A percentile compares a stretch with the other conserved stretches of the same genome.
phyloP scores from a whole-genome alignment of 2,797 vertebrate genomes.

The Muscicapa striata region DNA sequence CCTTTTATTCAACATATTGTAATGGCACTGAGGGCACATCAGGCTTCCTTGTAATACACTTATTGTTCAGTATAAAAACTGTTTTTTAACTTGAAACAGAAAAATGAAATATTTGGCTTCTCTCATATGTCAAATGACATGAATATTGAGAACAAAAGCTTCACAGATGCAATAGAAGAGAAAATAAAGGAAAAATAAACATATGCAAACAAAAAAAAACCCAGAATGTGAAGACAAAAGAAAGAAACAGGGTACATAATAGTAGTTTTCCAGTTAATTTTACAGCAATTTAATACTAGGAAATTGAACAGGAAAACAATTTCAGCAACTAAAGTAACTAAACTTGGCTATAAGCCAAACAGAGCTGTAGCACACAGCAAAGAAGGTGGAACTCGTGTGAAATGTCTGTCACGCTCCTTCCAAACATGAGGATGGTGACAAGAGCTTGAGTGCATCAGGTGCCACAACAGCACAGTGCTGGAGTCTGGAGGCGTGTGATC shows the following conservation, averaged over 20 bases:
- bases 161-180: not conserved
- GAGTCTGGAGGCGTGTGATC: not conserved
- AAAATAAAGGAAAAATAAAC: conserved; percentile 50
- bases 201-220: not conserved
- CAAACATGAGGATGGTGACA: not conserved
- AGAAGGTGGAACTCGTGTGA: conserved; percentile 3
- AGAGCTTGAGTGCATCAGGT: not conserved
- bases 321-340: conserved; percentile 38
- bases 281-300: conserved; percentile 43
- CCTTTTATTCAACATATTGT: conserved; percentile 44
- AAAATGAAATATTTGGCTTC: conserved; percentile 42
- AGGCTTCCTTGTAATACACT: conserved; percentile 48
- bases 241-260: conserved; percentile 22
- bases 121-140: conserved; percentile 27
- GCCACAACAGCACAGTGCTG: not conserved
- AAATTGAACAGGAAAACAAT: conserved; percentile 41
- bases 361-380: not conserved
- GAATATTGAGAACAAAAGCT: conserved; percentile 20
- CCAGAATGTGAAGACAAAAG: conserved; percentile 4
- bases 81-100: conserved; percentile 29
- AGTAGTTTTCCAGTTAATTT: conserved; percentile 44
- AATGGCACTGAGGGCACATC: conserved; percentile 21
- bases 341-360: conserved; percentile 22
- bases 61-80: conserved; percentile 45
- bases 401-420: not conserved